Percentiles rank a stretch among this genome's conserved stretches.
Evolutionary conservation across 2,888 invertebrate species (phyloP).

Genomic region (Caenorhabditis sulstoni): DNA sequence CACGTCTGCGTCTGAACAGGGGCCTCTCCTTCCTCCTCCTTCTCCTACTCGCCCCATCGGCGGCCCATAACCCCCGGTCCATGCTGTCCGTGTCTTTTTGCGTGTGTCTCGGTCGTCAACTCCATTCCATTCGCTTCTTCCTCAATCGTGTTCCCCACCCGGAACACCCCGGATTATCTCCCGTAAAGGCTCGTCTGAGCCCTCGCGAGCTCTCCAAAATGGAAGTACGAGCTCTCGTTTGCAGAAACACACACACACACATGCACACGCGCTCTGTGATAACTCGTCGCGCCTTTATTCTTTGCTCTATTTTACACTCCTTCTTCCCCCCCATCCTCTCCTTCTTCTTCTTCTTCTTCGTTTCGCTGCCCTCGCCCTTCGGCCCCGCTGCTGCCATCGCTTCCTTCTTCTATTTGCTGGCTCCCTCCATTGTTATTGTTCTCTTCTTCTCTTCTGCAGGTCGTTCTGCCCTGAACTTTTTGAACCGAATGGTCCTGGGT

Average conservation of each 20-base stretch:
- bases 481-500: conserved; percentile 12
- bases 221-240: conserved; percentile 1
- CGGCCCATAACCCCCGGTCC: conserved; percentile 37
- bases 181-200: conserved; percentile 1
- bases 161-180: conserved; percentile 2
- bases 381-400: conserved; percentile 17
- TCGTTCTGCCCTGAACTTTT: conserved; percentile 27
- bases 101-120: conserved; percentile 34
- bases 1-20: conserved; percentile 40
- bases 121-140: conserved; percentile 41
- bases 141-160: conserved; percentile 6
- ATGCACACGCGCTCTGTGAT: conserved; percentile 21
- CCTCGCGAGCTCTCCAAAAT: neutral
- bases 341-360: conserved; percentile 8
- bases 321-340: neutral
- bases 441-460: conserved; percentile 17
- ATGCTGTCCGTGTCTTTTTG: conserved; percentile 29
- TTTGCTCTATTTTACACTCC: conserved; percentile 52
- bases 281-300: conserved; percentile 27
- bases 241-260: conserved; percentile 1
- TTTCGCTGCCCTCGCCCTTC: conserved; percentile 16
- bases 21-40: conserved; percentile 10
- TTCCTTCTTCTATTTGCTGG: conserved; percentile 51
- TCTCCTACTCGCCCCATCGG: no score
- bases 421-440: conserved; percentile 40